Evolutionary conservation across 2,113 vertebrate species (phyloP), one percentile per base, ranked within the genome.

Genomic region (Barnardius zonarius): DNA sequence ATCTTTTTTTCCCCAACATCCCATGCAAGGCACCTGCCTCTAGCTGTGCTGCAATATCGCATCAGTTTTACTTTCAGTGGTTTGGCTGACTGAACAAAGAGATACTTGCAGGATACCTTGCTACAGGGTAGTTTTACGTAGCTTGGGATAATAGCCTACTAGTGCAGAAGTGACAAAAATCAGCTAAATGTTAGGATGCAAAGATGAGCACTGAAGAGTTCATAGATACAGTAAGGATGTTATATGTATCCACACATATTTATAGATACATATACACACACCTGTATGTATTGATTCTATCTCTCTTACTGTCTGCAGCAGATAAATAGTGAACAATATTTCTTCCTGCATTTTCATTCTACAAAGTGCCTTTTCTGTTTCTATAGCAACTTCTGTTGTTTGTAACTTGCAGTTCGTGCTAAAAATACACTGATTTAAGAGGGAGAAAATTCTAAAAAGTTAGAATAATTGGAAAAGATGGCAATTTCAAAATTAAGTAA

Each of bases 351-450:
- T 51, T 93, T 95, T 90, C 91, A 92, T 94, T 96, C 91, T 93
- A 91, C 86, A 83, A 97, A 97, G 86, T 93, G 39, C 85, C 76
- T 82, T 89, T 95, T 96, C 92, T 93, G 97, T 98, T 98, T 97
- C 97, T 97, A 98, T 97, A 97, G 97, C 97, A 98, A 98, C 97
- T 97, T 96, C 95, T 93, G 94, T 97, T 98, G 95, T 97, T 97
- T 97, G 97, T 96, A 96, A 97, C 92, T 97, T 95, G 89, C 90
- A 95, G 93, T 76, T 91, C 84, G 88, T 69, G 72, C 95, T 97
- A 97, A 97, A 97, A 98, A 94, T 97, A 96, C 75, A 78, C 84
- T 96, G 88, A 86, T 96, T 96, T 97, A 90, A 96, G 97, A 87
- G 92, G 43, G 39, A 82, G 67, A 93, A 87, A 84, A 91, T 76